Evolutionary conservation across 2,113 vertebrate species (phyloP).

Genomic region (Aplodontia rufa): DNA sequence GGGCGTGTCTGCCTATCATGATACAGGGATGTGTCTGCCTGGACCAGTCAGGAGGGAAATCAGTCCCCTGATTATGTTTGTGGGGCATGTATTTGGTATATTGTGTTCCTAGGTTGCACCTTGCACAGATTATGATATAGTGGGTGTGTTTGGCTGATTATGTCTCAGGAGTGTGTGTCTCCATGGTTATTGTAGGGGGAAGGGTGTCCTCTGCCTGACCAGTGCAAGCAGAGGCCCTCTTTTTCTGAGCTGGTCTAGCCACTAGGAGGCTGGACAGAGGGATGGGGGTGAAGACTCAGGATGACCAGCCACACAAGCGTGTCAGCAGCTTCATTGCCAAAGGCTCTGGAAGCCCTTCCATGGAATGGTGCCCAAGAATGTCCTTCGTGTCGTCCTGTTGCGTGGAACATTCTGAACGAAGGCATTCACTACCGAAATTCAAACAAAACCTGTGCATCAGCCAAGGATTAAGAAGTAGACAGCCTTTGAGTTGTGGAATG

Average conservation of each 20-base stretch:
- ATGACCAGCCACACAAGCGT: too few relatives aligned
- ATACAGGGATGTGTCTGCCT: neutral
- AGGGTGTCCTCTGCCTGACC: accelerated
- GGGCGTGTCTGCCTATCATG: neutral
- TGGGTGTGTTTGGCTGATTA: accelerated
- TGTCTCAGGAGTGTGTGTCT: neutral
- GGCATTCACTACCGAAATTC: too few relatives aligned
- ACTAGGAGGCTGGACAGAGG: accelerated
- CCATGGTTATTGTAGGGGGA: too few relatives aligned
- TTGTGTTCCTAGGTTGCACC: too few relatives aligned
- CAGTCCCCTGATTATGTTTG: too few relatives aligned
- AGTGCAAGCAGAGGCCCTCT: neutral
- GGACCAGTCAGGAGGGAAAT: neutral
- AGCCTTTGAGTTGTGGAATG: too few relatives aligned
- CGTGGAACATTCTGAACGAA: too few relatives aligned
- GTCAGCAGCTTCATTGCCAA: too few relatives aligned
- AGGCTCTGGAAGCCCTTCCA: neutral
- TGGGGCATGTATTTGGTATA: too few relatives aligned
- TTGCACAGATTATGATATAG: accelerated
- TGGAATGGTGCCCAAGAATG: accelerated
- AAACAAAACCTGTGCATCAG: neutral
- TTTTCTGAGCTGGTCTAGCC: accelerated
- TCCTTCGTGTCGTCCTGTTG: too few relatives aligned
- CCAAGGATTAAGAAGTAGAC: too few relatives aligned
- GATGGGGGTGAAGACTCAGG: too few relatives aligned